Conservation (phyloP, 2,888 invertebrate species). For the Elmis aenea region DNA sequence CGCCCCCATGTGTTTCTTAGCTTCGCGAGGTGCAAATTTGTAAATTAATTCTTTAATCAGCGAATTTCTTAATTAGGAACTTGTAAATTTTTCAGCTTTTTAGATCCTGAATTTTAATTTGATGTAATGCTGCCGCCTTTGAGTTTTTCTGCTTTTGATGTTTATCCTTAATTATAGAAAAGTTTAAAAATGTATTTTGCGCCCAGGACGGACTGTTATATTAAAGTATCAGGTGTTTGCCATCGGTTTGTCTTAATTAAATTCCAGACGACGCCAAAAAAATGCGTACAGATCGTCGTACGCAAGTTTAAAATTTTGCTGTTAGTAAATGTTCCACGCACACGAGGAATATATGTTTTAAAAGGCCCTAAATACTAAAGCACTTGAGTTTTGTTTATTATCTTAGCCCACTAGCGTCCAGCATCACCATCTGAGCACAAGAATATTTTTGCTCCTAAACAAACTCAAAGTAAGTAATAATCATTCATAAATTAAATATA, state of each 20-base stretch:
- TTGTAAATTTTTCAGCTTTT: conserved; percentile 22
- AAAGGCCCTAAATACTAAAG: too few species aligned
- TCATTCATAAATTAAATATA: too few species aligned
- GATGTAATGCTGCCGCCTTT: conserved; percentile 26
- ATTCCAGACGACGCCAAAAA: background rate
- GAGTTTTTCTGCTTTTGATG: conserved; percentile 31
- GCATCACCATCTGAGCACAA: too few species aligned
- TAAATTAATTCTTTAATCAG: conserved; percentile 30
- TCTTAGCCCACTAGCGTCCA: too few species aligned
- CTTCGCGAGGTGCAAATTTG: too few species aligned
- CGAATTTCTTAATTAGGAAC: conserved; percentile 31
- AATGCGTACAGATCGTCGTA: background rate
- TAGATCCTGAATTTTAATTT: conserved; percentile 33
- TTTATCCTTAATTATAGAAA: conserved; percentile 12
- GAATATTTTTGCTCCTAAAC: too few species aligned
- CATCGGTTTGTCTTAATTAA: background rate
- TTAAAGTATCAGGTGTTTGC: background rate
- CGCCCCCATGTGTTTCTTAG: too few species aligned
- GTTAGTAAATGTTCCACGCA: too few species aligned
- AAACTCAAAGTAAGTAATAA: too few species aligned
- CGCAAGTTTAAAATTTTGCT: too few species aligned
- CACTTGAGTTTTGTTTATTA: too few species aligned
- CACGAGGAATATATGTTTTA: too few species aligned
- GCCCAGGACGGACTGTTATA: background rate
- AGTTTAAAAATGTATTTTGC: background rate